Evolutionary conservation across 2,888 invertebrate genomes (phyloP).

Genomic region (Rhagonycha fulva): DNA sequence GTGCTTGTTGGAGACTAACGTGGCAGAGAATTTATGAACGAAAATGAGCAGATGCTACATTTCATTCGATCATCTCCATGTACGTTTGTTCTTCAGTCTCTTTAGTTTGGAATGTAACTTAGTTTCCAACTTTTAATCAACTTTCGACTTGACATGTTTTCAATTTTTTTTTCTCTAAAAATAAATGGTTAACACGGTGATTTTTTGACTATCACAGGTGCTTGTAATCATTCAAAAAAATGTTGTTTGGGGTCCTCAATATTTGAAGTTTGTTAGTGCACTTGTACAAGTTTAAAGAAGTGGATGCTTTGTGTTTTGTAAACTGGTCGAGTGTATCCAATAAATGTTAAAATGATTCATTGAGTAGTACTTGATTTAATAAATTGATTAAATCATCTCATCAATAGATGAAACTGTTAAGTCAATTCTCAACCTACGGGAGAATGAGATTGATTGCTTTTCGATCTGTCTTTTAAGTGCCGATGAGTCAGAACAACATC

Average conservation of each 20-base stretch:
- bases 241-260: neutral
- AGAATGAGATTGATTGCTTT: constrained; percentile 38
- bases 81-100: neutral
- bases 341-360: constrained; percentile 43
- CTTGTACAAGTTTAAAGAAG: neutral
- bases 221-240: neutral
- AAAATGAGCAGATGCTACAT: constrained; percentile 16
- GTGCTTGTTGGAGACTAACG: constrained; percentile 16
- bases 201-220: neutral
- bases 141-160: neutral
- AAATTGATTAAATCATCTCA: constrained; percentile 52
- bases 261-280: neutral
- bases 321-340: constrained; percentile 39
- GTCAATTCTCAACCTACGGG: constrained; percentile 45
- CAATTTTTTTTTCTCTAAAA: neutral
- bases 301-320: neutral
- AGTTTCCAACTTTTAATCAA: neutral
- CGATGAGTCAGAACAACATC: constrained; percentile 18
- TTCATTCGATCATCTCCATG: neutral
- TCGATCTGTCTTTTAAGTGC: constrained; percentile 24
- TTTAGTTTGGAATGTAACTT: neutral
- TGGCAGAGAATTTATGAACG: constrained; percentile 13
- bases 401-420: constrained; percentile 54
- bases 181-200: neutral
- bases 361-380: constrained; percentile 47